Conservation (phyloP, 1,140 invertebrate species). For the Dryas iulia region DNA sequence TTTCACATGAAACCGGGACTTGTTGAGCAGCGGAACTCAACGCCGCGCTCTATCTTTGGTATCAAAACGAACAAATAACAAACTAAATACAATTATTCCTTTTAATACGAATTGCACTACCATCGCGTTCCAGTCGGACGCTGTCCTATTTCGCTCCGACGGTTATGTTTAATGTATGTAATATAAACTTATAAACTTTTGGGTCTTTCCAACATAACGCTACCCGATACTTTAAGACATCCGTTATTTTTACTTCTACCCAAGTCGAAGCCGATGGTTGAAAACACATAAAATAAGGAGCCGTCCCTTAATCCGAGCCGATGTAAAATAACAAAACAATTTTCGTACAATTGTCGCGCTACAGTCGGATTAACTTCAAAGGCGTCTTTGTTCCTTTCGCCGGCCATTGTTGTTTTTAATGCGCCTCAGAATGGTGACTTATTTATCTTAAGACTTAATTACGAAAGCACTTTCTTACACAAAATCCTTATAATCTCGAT, state of each 20-base stretch:
- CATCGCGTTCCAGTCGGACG: no score
- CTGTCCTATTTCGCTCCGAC: no score
- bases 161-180: constrained; percentile 6
- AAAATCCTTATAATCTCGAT: constrained; percentile 5
- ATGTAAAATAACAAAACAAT: constrained; percentile 38
- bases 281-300: not conserved
- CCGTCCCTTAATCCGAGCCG: not conserved
- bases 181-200: not conserved
- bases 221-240: not conserved
- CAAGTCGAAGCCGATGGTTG: not conserved
- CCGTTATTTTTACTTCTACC: not conserved
- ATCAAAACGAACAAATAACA: no score
- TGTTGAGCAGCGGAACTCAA: no score
- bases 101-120: no score
- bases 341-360: constrained; percentile 39
- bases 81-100: no score
- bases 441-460: constrained; percentile 39
- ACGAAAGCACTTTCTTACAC: constrained; percentile 19
- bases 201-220: not conserved
- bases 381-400: constrained; percentile 41
- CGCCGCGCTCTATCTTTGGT: no score
- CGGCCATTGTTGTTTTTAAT: constrained; percentile 43
- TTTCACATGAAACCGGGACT: no score
- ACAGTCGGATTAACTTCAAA: constrained; percentile 44
- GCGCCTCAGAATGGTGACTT: constrained; percentile 35